Evolutionary conservation across 2,113 vertebrate genomes (phyloP).

Genomic region (Petaurus breviceps): DNA sequence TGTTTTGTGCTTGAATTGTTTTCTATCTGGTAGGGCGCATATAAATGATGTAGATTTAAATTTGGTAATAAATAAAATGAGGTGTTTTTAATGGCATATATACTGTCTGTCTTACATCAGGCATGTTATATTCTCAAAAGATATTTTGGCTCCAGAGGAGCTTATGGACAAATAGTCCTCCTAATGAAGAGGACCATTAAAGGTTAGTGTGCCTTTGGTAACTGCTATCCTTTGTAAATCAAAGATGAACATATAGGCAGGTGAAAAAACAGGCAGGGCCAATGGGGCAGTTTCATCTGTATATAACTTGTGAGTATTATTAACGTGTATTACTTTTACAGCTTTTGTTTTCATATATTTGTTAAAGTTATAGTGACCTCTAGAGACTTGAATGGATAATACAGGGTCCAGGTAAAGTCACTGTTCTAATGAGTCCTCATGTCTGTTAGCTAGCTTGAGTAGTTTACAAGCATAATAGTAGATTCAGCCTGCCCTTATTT

Average conservation of each 20-base stretch:
- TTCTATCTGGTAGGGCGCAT: not conserved
- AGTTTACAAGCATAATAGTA: not conserved
- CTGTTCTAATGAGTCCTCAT: not conserved
- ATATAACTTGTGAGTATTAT: not conserved
- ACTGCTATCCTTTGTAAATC: not conserved
- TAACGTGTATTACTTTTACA: not conserved
- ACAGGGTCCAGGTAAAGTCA: not conserved
- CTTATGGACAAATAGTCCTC: not conserved
- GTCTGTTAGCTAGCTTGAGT: not conserved
- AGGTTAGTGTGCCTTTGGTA: not conserved
- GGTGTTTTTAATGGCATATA: not conserved
- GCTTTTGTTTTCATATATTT: conserved; percentile 12
- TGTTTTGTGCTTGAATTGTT: not conserved
- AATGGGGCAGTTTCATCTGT: not conserved
- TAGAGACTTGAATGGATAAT: conserved; percentile 40
- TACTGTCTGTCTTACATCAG: not conserved
- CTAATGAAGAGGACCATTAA: not conserved
- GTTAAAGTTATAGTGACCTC: conserved; percentile 54
- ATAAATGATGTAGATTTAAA: not conserved
- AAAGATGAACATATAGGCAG: not conserved
- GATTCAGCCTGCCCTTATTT: not conserved
- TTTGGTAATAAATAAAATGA: not conserved
- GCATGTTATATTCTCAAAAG: not conserved
- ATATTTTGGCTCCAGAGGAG: not conserved
- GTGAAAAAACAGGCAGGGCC: not conserved